A percentile compares a stretch with the other conserved stretches of the same genome.
Evolutionary conservation across 2,113 vertebrate species (phyloP).

Genomic region (Galeopterus variegatus): DNA sequence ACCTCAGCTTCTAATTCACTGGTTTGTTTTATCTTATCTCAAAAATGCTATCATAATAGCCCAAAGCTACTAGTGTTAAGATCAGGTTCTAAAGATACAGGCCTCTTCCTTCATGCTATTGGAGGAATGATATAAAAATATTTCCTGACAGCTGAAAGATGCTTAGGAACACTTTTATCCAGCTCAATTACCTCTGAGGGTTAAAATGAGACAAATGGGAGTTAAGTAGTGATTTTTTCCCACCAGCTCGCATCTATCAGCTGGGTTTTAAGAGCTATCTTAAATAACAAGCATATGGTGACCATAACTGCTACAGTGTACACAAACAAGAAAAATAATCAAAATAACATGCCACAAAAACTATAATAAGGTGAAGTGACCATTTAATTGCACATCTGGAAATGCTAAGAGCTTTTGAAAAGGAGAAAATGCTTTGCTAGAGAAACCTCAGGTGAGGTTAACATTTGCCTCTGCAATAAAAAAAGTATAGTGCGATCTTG

Average conservation of each 20-base stretch:
- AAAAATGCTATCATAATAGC: slow-evolving; percentile 53
- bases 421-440: neutral
- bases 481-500: neutral
- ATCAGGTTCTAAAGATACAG: slow-evolving; percentile 47
- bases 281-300: slow-evolving; percentile 78
- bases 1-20: slow-evolving; percentile 78
- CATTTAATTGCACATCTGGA: slow-evolving; percentile 69
- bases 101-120: slow-evolving; percentile 71
- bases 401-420: slow-evolving; percentile 62
- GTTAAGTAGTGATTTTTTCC: slow-evolving; percentile 53
- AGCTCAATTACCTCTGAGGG: slow-evolving; percentile 70
- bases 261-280: slow-evolving; percentile 71
- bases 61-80: slow-evolving; percentile 67
- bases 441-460: slow-evolving; percentile 29
- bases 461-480: neutral
- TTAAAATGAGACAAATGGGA: slow-evolving; percentile 76
- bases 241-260: slow-evolving; percentile 40
- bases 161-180: slow-evolving; percentile 62
- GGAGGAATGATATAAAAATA: slow-evolving; percentile 73
- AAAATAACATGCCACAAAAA: slow-evolving; percentile 78
- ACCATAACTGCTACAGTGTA: slow-evolving; percentile 76
- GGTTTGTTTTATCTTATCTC: slow-evolving; percentile 71
- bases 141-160: slow-evolving; percentile 74
- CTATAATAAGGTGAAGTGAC: slow-evolving; percentile 70
- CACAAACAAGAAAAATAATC: slow-evolving; percentile 80